Evolutionary conservation across 2,113 vertebrate genomes (phyloP).

Genomic region (Sinocyclocheilus rhinocerous): DNA sequence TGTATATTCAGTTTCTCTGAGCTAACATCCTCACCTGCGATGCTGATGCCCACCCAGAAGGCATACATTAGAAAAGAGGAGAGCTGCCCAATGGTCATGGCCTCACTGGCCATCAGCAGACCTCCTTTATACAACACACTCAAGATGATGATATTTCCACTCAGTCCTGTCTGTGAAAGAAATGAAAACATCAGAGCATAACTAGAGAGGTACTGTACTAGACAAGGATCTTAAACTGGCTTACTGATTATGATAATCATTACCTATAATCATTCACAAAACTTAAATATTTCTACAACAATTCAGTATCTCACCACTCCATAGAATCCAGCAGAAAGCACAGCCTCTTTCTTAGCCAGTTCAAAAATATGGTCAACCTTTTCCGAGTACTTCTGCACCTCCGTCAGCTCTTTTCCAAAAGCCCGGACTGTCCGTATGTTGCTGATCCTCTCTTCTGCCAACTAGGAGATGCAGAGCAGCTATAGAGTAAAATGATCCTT

Average conservation of each 20-base stretch:
- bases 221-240: not conserved
- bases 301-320: too few relatives aligned
- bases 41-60: slow-evolving; percentile 97
- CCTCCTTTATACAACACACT: slow-evolving; percentile 96
- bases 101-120: slow-evolving; percentile 86
- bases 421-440: too few relatives aligned
- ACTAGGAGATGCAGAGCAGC: too few relatives aligned
- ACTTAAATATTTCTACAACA: too few relatives aligned
- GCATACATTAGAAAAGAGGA: slow-evolving; percentile 98
- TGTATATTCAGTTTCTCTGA: not conserved
- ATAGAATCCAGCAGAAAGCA: too few relatives aligned
- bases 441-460: too few relatives aligned
- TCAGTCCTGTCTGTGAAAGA: slow-evolving; percentile 85
- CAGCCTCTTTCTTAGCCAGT: too few relatives aligned
- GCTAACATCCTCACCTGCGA: slow-evolving; percentile 81
- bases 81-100: slow-evolving; percentile 95
- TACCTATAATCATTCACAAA: too few relatives aligned
- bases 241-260: not conserved
- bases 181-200: not conserved
- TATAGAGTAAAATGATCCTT: too few relatives aligned
- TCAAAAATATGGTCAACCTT: too few relatives aligned
- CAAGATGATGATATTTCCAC: slow-evolving; percentile 93
- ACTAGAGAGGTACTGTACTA: not conserved
- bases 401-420: too few relatives aligned
- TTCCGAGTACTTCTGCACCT: too few relatives aligned